Base-by-base conservation (phyloP, 2,113 vertebrate genomes). In the Gallinago jamesoni region DNA sequence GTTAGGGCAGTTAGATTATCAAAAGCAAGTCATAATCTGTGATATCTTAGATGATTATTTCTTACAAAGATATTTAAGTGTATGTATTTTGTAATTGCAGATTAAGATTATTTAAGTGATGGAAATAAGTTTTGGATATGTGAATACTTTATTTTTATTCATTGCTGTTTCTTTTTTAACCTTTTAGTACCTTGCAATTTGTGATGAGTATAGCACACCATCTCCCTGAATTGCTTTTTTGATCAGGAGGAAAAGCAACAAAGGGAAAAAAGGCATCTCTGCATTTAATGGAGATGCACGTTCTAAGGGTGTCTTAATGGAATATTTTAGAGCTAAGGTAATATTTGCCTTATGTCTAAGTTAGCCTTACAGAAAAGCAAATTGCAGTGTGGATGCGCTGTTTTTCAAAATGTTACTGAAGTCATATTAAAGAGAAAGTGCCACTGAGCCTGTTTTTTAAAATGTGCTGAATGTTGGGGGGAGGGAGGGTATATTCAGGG, bases 51-150 rank as follows among this genome's bases (percentile, higher is more conserved):
- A 59, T 96, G 39, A 89, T 78, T 77, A 77, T 97, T 97, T 97
- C 94, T 93, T 97, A 94, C 39, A 69, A 92, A 96, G 83, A 92
- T 97, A 97, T 96, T 96, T 98, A 93, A 97, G 95, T 87, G 90
- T 95, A 77, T 95, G 96, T 97, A 97, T 97, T 98, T 98, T 98
- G 96, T 97, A 97, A 93, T 64, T 97, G 94, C 85, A 97, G 84
- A 86, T 96, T 96, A 89, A 94, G 94, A 96, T 96, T 97, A 97
- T 95, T 96, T 96, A 97, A 97, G 62, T 93, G 70, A 95, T 67
- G 37, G 69, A 87, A 95, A 77, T 89, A 76, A 89, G 85, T 97
- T 97, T 97, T 85, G 87, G 37, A 90, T 94, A 88, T 67, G 62
- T 97, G 82, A 94, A 96, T 91, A 92, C 33, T 24, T 96, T 93